Evolutionary conservation across 2,888 invertebrate genomes (phyloP).

Genomic region (Drosophila flavopinicola): DNA sequence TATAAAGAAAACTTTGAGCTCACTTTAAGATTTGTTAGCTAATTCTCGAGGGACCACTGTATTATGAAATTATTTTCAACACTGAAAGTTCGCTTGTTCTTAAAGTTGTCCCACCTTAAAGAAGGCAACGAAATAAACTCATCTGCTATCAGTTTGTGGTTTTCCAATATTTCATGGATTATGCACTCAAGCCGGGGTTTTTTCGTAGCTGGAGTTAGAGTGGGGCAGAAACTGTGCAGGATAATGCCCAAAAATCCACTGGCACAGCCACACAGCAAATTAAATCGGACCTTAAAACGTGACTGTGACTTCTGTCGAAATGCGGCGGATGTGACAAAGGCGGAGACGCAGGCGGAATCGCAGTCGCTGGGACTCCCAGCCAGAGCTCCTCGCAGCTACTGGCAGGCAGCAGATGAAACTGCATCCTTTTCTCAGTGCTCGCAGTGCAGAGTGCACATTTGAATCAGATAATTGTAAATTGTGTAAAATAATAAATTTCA

Average conservation of each 20-base stretch:
- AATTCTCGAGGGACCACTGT: no score
- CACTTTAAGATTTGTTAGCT: no score
- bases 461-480: constrained; percentile 80
- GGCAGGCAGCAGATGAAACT: constrained; percentile 51
- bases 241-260: constrained; percentile 8
- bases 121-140: neutral
- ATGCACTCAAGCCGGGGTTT: constrained; percentile 1
- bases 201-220: neutral
- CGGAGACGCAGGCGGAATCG: constrained; percentile 31
- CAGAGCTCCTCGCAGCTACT: constrained; percentile 7
- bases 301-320: constrained; percentile 51
- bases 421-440: constrained; percentile 37
- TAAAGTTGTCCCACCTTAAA: neutral
- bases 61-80: neutral
- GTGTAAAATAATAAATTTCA: constrained; percentile 80
- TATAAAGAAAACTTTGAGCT: no score
- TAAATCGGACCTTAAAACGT: constrained; percentile 68
- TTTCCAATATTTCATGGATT: constrained; percentile 20
- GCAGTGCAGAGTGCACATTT: constrained; percentile 58
- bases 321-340: constrained; percentile 33
- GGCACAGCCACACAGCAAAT: constrained; percentile 45
- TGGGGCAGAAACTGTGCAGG: neutral
- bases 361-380: constrained; percentile 4
- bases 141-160: neutral
- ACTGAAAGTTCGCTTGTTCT: neutral